phyloP scores from a whole-genome alignment of 2,113 vertebrate species.

The Tiliqua scincoides region DNA sequence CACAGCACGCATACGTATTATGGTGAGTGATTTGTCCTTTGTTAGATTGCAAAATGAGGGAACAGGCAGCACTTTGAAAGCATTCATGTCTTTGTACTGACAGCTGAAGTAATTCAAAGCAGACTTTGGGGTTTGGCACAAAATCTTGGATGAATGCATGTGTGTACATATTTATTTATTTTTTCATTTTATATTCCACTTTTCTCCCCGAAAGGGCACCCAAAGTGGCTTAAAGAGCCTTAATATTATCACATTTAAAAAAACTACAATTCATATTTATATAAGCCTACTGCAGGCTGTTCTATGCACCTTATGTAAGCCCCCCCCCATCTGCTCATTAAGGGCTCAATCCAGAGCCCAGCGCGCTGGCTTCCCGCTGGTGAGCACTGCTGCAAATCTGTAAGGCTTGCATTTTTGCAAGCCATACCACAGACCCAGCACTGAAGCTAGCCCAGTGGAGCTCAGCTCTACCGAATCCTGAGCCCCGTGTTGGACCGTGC shows the following conservation, averaged over 20 bases:
- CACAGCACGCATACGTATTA: accelerated
- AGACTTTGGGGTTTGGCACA: background rate
- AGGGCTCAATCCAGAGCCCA: too few species aligned
- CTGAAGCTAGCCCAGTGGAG: too few species aligned
- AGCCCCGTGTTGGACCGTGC: too few species aligned
- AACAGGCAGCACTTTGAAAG: background rate
- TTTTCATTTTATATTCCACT: too few species aligned
- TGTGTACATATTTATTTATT: background rate
- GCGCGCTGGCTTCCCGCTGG: too few species aligned
- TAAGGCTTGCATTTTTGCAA: too few species aligned
- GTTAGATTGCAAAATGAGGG: background rate
- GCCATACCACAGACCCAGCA: too few species aligned
- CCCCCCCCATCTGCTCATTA: background rate
- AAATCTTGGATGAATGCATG: background rate
- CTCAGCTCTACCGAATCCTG: too few species aligned
- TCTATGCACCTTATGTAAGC: background rate
- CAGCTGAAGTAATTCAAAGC: slow-evolving; percentile 31
- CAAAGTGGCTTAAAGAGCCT: too few species aligned
- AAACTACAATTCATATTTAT: background rate
- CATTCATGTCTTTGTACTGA: background rate
- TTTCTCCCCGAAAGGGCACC: too few species aligned
- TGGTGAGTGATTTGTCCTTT: background rate
- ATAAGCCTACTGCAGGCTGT: too few species aligned
- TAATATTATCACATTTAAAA: background rate
- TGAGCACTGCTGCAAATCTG: too few species aligned